Conservation (phyloP, 2,797 vertebrate genomes). For the Cheirogaleus major region DNA sequence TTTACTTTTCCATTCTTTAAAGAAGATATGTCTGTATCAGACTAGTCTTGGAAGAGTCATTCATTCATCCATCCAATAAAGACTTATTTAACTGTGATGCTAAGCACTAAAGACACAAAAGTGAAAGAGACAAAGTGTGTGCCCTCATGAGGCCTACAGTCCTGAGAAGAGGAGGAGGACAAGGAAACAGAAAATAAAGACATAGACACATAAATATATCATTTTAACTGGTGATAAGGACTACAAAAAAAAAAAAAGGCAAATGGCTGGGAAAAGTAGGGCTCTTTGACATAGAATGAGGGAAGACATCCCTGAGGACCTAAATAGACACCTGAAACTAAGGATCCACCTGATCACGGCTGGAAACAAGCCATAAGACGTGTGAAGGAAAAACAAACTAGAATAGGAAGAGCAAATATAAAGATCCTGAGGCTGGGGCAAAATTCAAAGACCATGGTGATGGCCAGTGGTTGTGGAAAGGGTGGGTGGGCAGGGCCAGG, state of each 20-base stretch:
- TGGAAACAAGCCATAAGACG: not conserved
- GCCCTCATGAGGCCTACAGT: not conserved
- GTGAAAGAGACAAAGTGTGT: not conserved
- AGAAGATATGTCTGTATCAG: not conserved
- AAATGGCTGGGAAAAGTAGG: not conserved
- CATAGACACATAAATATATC: not conserved
- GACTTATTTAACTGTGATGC: not conserved
- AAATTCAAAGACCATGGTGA: not conserved
- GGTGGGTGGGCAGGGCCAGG: not conserved
- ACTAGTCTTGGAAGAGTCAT: not conserved
- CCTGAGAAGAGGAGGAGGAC: not conserved
- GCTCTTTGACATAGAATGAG: not conserved
- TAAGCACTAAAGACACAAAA: not conserved
- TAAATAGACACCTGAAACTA: not conserved
- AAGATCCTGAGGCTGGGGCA: not conserved
- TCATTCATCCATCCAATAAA: not conserved
- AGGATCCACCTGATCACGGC: not conserved
- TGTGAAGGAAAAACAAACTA: not conserved
- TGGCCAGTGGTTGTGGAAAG: not conserved
- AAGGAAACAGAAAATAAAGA: slow-evolving; percentile 17
- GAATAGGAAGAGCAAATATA: not conserved
- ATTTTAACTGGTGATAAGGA: not conserved
- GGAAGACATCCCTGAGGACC: not conserved
- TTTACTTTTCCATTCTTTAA: not conserved
- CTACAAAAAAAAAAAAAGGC: not conserved